phyloP scores from a whole-genome alignment of 1,140 invertebrate species.

The Gryon sp. region DNA sequence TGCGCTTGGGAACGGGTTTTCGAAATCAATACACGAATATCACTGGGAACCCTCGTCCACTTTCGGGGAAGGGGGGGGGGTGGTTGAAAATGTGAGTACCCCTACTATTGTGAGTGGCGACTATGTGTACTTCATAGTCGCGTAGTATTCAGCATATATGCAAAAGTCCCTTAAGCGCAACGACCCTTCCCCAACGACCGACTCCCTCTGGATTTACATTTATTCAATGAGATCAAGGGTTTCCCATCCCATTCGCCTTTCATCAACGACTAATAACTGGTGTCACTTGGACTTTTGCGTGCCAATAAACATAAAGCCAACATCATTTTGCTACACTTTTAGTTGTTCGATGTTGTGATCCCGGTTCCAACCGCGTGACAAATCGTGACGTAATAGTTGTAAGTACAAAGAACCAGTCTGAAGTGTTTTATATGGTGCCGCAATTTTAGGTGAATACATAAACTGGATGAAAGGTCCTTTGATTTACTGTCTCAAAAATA shows the following conservation, averaged over 20 bases:
- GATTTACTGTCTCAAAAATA: too few species aligned
- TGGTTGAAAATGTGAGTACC: slow-evolving; percentile 48
- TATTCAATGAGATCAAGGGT: slow-evolving; percentile 40
- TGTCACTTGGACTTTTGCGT: slow-evolving; percentile 30
- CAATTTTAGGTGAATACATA: background rate
- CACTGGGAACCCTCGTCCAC: slow-evolving; percentile 40
- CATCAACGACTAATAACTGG: slow-evolving; percentile 20
- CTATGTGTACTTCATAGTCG: slow-evolving; percentile 69
- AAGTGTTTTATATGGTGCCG: background rate
- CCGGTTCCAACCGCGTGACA: slow-evolving; percentile 7
- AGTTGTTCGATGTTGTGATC: slow-evolving; percentile 12
- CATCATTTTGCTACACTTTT: slow-evolving; percentile 17
- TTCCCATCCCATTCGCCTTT: slow-evolving; percentile 28
- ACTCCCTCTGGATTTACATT: slow-evolving; percentile 28
- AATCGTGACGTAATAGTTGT: slow-evolving; percentile 16
- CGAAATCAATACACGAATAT: slow-evolving; percentile 72
- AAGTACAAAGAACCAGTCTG: slow-evolving; percentile 1
- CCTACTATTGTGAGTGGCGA: slow-evolving; percentile 37
- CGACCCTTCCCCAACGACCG: slow-evolving; percentile 45
- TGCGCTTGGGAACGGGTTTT: slow-evolving; percentile 65
- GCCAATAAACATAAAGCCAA: slow-evolving; percentile 17
- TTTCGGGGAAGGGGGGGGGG: slow-evolving; percentile 36
- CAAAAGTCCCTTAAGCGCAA: slow-evolving; percentile 54
- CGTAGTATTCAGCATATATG: slow-evolving; percentile 63
- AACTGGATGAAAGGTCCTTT: background rate